Base-by-base conservation (phyloP, 2,113 vertebrate species). In the Corydoras sp. region DNA sequence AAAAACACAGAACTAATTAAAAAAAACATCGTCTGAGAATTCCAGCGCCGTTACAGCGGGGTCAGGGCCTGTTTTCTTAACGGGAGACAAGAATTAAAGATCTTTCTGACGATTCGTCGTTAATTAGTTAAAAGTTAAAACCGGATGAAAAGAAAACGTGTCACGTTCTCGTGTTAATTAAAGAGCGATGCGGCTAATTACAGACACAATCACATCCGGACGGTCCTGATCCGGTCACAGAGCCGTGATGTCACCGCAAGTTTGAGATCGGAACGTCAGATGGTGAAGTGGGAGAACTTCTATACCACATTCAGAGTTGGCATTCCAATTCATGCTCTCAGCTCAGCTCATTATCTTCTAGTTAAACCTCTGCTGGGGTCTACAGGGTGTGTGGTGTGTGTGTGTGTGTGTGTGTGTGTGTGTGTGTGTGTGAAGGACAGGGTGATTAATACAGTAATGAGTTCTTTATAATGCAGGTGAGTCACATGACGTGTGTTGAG, bases 401-500 rank as follows among this genome's bases (percentile, higher is more conserved):
- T 69, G n/a, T 76, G 83, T 50, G 18, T 43, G 60, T 58, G 50
- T 68, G 72, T 51, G 68, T 56, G 69, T 65, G 75, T 63, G 70
- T 65, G 32, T 68, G 18, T 69, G 65, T 66, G 71, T 65, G 58
- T 68, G 35, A 73, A 11, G 76, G 83, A 77, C 68, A 79, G 51
- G 74, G 77, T 92, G 90, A 91, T 82, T 91, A 89, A 81, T 90
- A 88, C 82, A 86, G 79, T 82, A 85, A 87, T 83, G 78, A 80
- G 82, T 86, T 88, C 84, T 88, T 90, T 85, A 86, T 88, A 87
- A 89, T 89, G 86, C 85, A 84, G 90, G 89, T 90, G 87, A 89
- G 81, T 90, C 86, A 86, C 89, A 82, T 83, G 86, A 87, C 83
- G 83, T 88, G 88, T 90, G 83, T 81, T 35, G 32, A 35, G 32